Base-by-base conservation (phyloP, 2,888 invertebrate genomes). In the Ormia ochracea region DNA sequence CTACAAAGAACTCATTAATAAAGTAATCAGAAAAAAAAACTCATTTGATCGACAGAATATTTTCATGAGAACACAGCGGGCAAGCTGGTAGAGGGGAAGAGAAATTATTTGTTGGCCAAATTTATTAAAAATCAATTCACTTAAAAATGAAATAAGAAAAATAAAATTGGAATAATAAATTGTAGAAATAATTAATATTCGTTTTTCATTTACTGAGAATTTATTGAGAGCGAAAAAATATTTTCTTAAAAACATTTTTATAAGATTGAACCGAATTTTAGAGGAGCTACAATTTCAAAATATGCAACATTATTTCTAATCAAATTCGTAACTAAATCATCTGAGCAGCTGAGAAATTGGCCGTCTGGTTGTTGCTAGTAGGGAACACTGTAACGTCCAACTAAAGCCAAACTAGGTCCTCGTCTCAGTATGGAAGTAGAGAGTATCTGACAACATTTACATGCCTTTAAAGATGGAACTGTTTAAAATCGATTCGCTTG, bases 161-260 rank as follows among this genome's bases (percentile, higher is more conserved):
- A n/a, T 4, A 38, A 38, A 14, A n/a, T 4, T 28, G 28, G 38
- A n/a, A 14, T 14, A 14, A 41, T 17, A 14, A 43, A 21, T 43
- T 43, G 19, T 21, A 43, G 10, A 21, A 43, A 10, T 43, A 52
- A 69, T 69, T 31, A 33, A 69, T 69, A 33, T 69, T 45, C 68
- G 45, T 38, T 69, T 43, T 28, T n/a, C 14, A 41, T 17, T 41
- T 14, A n/a, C 28, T 3, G n/a, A 14, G 17, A 41, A 41, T 6
- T 38, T n/a, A 38, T 5, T 38, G 17, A 17, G 7, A 41, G 2
- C 10, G 12, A 21, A 4, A 21, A 19, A 43, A 43, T 9, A 10
- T 1, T 7, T 43, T 2, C 4, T 5, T 21, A 1, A 10, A 14
- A 36, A 58, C 14, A 41, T 38, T 9, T n/a, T n/a, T 3, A n/a